A percentile compares a stretch with the other conserved stretches of the same genome.
phyloP scores from a whole-genome alignment of 2,888 invertebrate genomes.

The Stratiomys singularior region DNA sequence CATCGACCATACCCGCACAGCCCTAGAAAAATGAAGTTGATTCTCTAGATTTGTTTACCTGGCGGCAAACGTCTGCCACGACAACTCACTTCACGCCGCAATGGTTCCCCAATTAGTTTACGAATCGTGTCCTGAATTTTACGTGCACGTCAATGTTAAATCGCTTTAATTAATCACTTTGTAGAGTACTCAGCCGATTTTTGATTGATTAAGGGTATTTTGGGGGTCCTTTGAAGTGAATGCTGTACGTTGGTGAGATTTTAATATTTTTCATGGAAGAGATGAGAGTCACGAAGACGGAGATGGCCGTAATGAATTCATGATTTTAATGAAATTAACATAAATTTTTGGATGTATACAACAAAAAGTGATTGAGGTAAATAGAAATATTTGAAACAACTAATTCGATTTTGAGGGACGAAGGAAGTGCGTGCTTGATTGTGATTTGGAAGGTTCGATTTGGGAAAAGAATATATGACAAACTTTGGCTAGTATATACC shows the following conservation, averaged over 20 bases:
- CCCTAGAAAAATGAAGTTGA: background rate
- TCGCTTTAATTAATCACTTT: constrained; percentile 34
- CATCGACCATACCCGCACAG: background rate
- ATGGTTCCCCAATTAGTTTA: constrained; percentile 26
- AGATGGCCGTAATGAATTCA: background rate
- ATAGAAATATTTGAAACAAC: background rate
- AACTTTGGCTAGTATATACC: too few species aligned
- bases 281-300: background rate
- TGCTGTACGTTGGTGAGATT: background rate
- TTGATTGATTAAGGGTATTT: constrained; percentile 35
- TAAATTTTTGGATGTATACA: background rate
- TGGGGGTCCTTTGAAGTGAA: background rate
- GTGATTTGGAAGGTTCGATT: background rate
- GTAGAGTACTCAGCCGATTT: constrained; percentile 7
- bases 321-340: background rate
- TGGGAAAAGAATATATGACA: too few species aligned
- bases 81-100: constrained; percentile 18
- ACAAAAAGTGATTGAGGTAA: background rate
- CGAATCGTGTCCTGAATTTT: constrained; percentile 24
- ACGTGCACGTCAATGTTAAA: constrained; percentile 16
- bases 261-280: background rate
- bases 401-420: background rate
- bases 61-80: background rate
- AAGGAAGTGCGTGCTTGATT: background rate
- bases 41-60: constrained; percentile 37